phyloP scores from a whole-genome alignment of 2,113 vertebrate species.

The Tragelaphus strepsiceros region DNA sequence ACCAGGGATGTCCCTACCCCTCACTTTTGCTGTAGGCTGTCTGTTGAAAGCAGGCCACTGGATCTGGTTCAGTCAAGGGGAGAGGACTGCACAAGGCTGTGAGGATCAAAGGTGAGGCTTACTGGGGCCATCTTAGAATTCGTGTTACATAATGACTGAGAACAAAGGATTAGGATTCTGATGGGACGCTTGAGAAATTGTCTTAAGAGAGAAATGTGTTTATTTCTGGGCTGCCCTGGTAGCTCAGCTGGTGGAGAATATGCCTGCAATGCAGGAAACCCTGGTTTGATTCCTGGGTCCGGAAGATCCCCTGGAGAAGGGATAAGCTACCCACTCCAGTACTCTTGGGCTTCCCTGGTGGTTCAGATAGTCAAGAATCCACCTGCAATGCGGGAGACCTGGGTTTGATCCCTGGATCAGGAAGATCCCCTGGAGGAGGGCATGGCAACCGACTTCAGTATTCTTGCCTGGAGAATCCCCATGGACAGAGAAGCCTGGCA shows the following conservation, averaged over 20 bases:
- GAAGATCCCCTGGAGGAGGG: not conserved
- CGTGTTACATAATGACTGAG: not conserved
- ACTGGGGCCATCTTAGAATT: not conserved
- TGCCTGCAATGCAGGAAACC: no score
- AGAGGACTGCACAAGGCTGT: not conserved
- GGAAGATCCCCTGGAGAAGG: not conserved
- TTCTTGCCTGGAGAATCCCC: not conserved
- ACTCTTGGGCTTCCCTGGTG: not conserved
- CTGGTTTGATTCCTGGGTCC: no score
- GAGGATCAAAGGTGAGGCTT: not conserved
- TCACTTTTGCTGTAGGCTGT: not conserved
- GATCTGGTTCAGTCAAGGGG: not conserved
- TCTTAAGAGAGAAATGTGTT: not conserved
- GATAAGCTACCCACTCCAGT: not conserved
- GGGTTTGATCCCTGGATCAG: no score
- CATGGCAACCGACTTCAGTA: not conserved
- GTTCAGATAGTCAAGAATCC: not conserved
- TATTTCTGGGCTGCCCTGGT: not conserved
- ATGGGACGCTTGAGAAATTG: not conserved
- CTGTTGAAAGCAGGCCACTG: not conserved
- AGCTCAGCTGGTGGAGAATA: no score
- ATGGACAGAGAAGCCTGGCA: not conserved
- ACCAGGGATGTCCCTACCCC: not conserved
- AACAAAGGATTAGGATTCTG: not conserved
- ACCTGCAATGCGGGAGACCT: not conserved